Conservation (phyloP, 35 echinoderm and acorn worm species). For the Acanthaster planci region DNA sequence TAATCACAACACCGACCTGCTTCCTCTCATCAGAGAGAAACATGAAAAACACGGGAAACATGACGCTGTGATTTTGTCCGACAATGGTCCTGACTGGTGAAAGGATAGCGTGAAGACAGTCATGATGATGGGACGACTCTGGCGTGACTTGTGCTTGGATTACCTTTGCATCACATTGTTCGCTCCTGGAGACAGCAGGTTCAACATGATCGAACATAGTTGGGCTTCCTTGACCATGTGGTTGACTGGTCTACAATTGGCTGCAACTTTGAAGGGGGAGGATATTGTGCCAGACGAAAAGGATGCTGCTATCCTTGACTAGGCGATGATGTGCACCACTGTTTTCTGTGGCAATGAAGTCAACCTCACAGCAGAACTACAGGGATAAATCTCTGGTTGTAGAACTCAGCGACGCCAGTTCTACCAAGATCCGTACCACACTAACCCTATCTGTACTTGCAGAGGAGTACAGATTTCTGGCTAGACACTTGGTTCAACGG, state of each 20-base stretch:
- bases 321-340: not conserved
- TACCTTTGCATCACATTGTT: not conserved
- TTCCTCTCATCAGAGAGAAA: not conserved
- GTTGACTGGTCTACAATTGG: constrained; percentile 1
- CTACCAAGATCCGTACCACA: not conserved
- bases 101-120: constrained; percentile 3
- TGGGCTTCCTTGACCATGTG: constrained; percentile 12
- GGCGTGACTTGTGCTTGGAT: not conserved
- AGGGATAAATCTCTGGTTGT: not conserved
- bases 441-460: not conserved
- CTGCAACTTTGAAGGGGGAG: not conserved
- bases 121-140: not conserved
- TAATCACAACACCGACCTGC: constrained; percentile 26
- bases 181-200: not conserved
- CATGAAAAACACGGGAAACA: not conserved
- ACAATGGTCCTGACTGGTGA: constrained; percentile 31
- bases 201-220: not conserved
- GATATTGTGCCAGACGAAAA: not conserved
- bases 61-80: not conserved
- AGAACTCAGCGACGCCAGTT: not conserved
- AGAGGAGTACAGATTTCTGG: not conserved
- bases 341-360: not conserved
- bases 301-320: not conserved
- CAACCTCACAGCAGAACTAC: not conserved
- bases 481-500: not conserved